Evolutionary conservation across 2,888 invertebrate species (phyloP).

Genomic region (Itoplectis maculator): DNA sequence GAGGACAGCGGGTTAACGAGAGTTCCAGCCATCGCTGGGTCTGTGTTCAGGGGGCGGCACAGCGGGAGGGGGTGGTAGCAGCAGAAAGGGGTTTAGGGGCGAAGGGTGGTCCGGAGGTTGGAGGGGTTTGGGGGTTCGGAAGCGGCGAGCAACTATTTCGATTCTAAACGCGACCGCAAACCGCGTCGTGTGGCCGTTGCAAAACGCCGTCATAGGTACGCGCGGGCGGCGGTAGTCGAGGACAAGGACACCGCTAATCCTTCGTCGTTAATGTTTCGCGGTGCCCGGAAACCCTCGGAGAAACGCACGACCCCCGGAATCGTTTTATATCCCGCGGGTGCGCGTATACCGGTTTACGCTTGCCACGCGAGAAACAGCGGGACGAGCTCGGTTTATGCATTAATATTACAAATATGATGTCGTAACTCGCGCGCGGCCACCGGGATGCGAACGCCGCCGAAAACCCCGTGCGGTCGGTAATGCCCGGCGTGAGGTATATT

Average conservation of each 20-base stretch:
- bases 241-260: slow-evolving; percentile 9
- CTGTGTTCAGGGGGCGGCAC: neutral
- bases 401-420: slow-evolving; percentile 72
- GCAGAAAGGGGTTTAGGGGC: too few species aligned
- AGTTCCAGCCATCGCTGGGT: neutral
- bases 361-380: neutral
- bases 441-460: neutral
- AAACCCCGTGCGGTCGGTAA: neutral
- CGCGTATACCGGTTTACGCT: neutral
- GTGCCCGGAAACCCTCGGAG: neutral
- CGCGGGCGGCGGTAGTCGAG: neutral
- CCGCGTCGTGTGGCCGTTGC: slow-evolving; percentile 58
- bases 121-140: slow-evolving; percentile 2
- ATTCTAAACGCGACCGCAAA: slow-evolving; percentile 72
- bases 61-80: neutral
- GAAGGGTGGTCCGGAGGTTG: too few species aligned
- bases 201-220: slow-evolving; percentile 36
- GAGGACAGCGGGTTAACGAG: slow-evolving; percentile 12
- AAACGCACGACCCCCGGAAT: slow-evolving; percentile 6
- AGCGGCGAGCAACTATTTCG: slow-evolving; percentile 75
- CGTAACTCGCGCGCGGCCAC: slow-evolving; percentile 4
- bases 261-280: slow-evolving; percentile 29
- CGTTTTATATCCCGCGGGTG: slow-evolving; percentile 11
- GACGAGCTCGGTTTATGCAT: slow-evolving; percentile 67
- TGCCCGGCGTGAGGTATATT: neutral